Evolutionary conservation across 2,113 vertebrate species (phyloP), one percentile per base, ranked within the genome.

Genomic region (Trichomycterus rosablanca): DNA sequence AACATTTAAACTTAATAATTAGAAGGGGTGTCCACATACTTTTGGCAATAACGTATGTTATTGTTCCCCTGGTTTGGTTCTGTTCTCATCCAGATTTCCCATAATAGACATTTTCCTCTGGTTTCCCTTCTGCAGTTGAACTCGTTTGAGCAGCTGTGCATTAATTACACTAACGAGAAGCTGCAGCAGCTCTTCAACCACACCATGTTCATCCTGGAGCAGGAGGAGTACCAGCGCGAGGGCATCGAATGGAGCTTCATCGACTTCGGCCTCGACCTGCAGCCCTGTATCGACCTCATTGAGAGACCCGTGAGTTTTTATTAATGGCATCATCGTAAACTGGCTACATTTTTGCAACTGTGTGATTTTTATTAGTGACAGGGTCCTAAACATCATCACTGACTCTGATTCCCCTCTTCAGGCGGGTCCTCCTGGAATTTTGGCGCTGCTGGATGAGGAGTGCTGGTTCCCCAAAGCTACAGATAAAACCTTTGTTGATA

Each of bases 191-290:
- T 98, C 16, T 99, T 99, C 88, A 99, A 99, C 86, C 96, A 99
- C 82, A 98, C 95, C 53, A 99, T 99, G 96, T 99, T 99, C 79
- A 85, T 99, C 78, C 89, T 99, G 82, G 95, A 99, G 85, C 96
- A 99, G 78, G 96, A 99, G 74, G 96, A 99, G 60, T 99, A 98
- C 76, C 94, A 98, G 76, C 86, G 94, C 0, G 95, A 99, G 77
- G 96, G 96, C 48, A 99, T 99, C 18, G 95, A 98, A 84, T 99
- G 96, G 96, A 98, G 93, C 76, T 99, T 99, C 84, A 98, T 99
- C 24, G 96, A 99, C 74, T 99, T 99, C 0, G 96, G 96, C 50
- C 85, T 99, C 1, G 96, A 98, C 52, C 87, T 99, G 72, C 95
- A 98, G 81, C 95, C 96, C 5, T 99, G 96, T 74, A 94, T 94